Evolutionary conservation across 2,797 vertebrate genomes (phyloP), one percentile per base, ranked within the genome.

Genomic region (Macropodus opercularis): DNA sequence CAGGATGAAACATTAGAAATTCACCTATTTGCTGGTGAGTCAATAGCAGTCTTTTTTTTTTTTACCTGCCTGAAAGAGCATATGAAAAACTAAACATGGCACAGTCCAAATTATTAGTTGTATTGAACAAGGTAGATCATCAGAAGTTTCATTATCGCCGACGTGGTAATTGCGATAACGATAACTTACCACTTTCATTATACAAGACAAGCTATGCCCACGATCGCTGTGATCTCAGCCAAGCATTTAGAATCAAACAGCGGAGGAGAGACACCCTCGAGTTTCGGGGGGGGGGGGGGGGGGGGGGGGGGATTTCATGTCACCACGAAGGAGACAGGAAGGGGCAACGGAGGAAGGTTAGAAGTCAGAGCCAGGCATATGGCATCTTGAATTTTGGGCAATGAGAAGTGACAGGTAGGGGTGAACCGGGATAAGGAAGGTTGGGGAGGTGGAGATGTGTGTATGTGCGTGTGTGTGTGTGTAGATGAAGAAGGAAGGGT

Each of bases 371-470:
- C 73, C 77, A 80, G 85, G 91, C 95, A 96, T 95, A 94, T 93
- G 94, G 94, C 79, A 84, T 89, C 90, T 93, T 89, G 86, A 69
- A 91, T 92, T 90, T 84, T 89, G 63, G 85, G 89, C 79, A 6
- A 91, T 92, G 93, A 94, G 92, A 94, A 93, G 91, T 93, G 92
- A 94, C 91, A 86, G 90, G 92, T 93, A 44, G 57, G 34, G 64
- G 67, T 43, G 51, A 57, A 58, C 10, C 1, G 65, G 74, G 52
- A 66, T 42, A 36, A 42, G 49, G 56, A 62, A 63, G 63, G 55
- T 55, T 56, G 61, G 69, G 29, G 38, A 40, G 51, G 36, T 39
- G 54, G 54, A 24, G 35, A 46, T n/a, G n/a, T n/a, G n/a, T n/a
- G n/a, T n/a, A n/a, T n/a, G n/a, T n/a, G n/a, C n/a, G n/a, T n/a